Percentiles rank a stretch among this genome's conserved stretches.
Conservation (phyloP, 2,888 invertebrate species). For the Actias luna region DNA sequence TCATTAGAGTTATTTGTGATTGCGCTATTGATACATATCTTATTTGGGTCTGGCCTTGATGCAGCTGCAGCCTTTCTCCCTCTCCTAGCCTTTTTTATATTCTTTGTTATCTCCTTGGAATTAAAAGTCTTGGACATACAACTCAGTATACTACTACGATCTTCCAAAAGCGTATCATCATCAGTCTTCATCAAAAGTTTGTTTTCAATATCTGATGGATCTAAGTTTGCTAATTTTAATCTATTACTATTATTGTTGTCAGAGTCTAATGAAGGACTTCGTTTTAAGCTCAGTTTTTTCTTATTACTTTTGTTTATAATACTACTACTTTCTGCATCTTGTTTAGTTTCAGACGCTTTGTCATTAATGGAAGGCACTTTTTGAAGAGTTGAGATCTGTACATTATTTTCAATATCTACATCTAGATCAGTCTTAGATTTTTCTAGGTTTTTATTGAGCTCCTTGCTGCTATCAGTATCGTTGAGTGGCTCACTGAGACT, state of each 20-base stretch:
- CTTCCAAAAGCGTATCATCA: slow-evolving; percentile 78
- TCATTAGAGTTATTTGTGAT: slow-evolving; percentile 51
- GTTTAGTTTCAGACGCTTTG: slow-evolving; percentile 66
- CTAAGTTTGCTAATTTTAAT: slow-evolving; percentile 71
- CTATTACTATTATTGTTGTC: slow-evolving; percentile 82
- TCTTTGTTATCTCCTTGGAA: slow-evolving; percentile 73
- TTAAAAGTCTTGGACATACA: slow-evolving; percentile 81
- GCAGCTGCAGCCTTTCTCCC: slow-evolving; percentile 69
- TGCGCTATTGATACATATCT: slow-evolving; percentile 36
- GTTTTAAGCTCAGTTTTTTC: slow-evolving; percentile 75
- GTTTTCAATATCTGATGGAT: slow-evolving; percentile 79
- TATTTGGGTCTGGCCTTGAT: slow-evolving; percentile 33
- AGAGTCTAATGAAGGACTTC: slow-evolving; percentile 79
- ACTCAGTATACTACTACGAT: slow-evolving; percentile 77
- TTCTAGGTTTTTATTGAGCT: slow-evolving; percentile 78
- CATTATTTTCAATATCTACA: slow-evolving; percentile 80
- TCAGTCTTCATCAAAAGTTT: slow-evolving; percentile 83
- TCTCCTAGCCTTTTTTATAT: slow-evolving; percentile 72
- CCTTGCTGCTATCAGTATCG: slow-evolving; percentile 63
- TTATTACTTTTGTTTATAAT: slow-evolving; percentile 64
- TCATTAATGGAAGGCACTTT: slow-evolving; percentile 79
- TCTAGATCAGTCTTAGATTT: slow-evolving; percentile 81
- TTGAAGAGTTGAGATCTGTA: slow-evolving; percentile 78
- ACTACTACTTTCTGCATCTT: slow-evolving; percentile 61
- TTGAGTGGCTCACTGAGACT: slow-evolving; percentile 81